Evolutionary conservation across 1,140 invertebrate species (phyloP), one percentile per base, ranked within the genome.

Genomic region (Listronotus oregonensis): DNA sequence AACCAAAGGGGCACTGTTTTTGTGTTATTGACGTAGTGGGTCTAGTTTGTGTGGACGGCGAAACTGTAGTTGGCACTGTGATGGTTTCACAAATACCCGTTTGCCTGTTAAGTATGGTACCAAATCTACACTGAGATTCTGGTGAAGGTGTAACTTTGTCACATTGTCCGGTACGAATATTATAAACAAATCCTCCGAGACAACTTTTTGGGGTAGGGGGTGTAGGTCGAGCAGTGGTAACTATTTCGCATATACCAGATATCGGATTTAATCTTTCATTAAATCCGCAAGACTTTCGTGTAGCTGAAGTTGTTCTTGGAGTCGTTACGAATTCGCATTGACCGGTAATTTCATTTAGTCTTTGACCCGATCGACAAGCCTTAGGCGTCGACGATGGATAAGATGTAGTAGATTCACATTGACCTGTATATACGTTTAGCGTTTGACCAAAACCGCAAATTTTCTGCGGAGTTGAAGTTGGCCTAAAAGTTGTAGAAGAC

Each of bases 251-350:
- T 55, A 7, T 14, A 39, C 18, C 18, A 1, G 51, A 39, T 10
- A 55, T 37, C 2, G 14, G 7, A 40, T 55, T 55, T 40, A 55
- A 40, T 11, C 10, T 37, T 39, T 55, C 32, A n/a, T 32, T 32
- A 55, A 55, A 55, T 40, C 51, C 51, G 17, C 51, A 55, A 12
- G 37, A 14, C 18, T 17, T 15, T 43, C n/a, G 15, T 7, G 39
- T 57, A 12, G n/a, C 6, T 18, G 43, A 52, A 15, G 67, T 56
- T 43, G 64, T 49, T 42, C 57, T 57, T 44, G 68, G 54, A 27
- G 37, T 18, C 31, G 49, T 32, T 34, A 59, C 31, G 18, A n/a
- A 21, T 56, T 46, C 52, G 12, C 61, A 64, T 49, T 46, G 27
- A n/a, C 51, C 51, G 14, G 51, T 64, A 18, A 12, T 10, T 14